Percentiles rank a stretch among this genome's conserved stretches.
These are phyloP conservation scores for Candoia aspera DNA, from an alignment of 2,113 vertebrate genomes.

Conservation along the genomic window DNA sequence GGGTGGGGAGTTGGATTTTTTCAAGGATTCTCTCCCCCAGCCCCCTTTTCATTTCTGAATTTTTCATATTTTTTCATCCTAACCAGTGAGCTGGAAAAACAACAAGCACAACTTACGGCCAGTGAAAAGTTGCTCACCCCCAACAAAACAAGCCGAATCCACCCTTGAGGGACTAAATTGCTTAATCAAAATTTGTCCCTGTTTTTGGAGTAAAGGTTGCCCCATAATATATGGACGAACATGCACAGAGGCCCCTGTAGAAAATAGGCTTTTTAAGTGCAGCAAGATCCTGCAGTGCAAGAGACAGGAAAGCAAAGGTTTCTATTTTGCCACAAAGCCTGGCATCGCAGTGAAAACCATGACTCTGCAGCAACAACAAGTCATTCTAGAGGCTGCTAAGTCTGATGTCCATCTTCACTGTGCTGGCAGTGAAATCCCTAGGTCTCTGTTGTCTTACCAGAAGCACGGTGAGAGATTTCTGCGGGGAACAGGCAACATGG, in stretches of 20 bases:
- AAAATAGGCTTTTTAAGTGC: background rate
- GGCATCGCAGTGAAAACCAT: constrained; percentile 17
- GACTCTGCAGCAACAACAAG: constrained; percentile 27
- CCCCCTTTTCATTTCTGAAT: background rate
- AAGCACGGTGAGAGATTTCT: background rate
- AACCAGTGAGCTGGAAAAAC: background rate
- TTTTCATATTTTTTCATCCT: background rate
- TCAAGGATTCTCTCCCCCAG: background rate
- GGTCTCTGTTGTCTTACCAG: background rate
- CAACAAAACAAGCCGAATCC: background rate
- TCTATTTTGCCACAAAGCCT: constrained; percentile 29
- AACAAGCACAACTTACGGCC: background rate
- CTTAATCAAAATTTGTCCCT: background rate
- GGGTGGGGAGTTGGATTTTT: background rate
- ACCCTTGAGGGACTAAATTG: background rate
- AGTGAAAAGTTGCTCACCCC: background rate
- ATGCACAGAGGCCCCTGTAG: too few relatives aligned
- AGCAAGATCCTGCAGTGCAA: constrained; percentile 34
- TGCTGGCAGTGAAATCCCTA: constrained; percentile 24
- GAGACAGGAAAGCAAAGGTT: background rate
- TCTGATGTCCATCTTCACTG: constrained; percentile 1
- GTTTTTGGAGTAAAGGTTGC: too few relatives aligned
- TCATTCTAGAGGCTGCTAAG: constrained; percentile 25
- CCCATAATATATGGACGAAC: background rate
- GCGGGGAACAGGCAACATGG: background rate